Percentiles rank a stretch among this genome's conserved stretches.
These are phyloP conservation scores for Atherinosoma microstoma DNA, from an alignment of 2,797 vertebrate genomes.

Conservation along the genomic window DNA sequence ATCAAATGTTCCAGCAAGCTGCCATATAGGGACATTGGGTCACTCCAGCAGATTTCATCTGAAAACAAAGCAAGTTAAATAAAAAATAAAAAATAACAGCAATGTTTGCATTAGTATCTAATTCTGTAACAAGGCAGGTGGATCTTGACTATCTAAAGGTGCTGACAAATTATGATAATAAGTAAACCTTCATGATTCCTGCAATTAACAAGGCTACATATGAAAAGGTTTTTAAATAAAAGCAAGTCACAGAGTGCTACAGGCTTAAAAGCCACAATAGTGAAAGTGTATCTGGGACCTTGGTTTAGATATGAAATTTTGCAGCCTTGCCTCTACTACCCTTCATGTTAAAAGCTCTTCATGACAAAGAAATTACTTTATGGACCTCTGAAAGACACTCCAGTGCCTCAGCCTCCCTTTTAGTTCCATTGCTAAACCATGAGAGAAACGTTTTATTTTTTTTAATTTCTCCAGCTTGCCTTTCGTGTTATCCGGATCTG, in stretches of 20 bases:
- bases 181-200: slow-evolving; percentile 60
- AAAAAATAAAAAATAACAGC: too few species aligned
- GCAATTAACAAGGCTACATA: slow-evolving; percentile 76
- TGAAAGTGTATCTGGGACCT: slow-evolving; percentile 73
- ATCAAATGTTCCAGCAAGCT: slow-evolving; percentile 53
- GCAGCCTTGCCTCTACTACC: slow-evolving; percentile 76
- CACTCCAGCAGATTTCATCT: slow-evolving; percentile 54
- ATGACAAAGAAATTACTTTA: slow-evolving; percentile 83
- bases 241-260: slow-evolving; percentile 54
- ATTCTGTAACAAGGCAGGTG: slow-evolving; percentile 18
- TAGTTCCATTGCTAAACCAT: slow-evolving; percentile 65
- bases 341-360: slow-evolving; percentile 83
- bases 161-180: slow-evolving; percentile 42
- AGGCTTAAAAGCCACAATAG: slow-evolving; percentile 72
- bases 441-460: slow-evolving; percentile 47
- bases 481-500: slow-evolving; percentile 35
- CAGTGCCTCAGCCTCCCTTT: slow-evolving; percentile 66
- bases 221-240: slow-evolving; percentile 77
- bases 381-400: slow-evolving; percentile 79
- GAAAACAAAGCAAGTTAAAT: slow-evolving; percentile 37
- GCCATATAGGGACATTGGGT: slow-evolving; percentile 45
- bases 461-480: slow-evolving; percentile 21
- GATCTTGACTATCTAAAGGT: slow-evolving; percentile 19
- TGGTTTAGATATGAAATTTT: slow-evolving; percentile 80
- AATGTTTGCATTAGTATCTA: too few species aligned